phyloP scores from a whole-genome alignment of 2,797 vertebrate species.

The Hoplostethus atlanticus region DNA sequence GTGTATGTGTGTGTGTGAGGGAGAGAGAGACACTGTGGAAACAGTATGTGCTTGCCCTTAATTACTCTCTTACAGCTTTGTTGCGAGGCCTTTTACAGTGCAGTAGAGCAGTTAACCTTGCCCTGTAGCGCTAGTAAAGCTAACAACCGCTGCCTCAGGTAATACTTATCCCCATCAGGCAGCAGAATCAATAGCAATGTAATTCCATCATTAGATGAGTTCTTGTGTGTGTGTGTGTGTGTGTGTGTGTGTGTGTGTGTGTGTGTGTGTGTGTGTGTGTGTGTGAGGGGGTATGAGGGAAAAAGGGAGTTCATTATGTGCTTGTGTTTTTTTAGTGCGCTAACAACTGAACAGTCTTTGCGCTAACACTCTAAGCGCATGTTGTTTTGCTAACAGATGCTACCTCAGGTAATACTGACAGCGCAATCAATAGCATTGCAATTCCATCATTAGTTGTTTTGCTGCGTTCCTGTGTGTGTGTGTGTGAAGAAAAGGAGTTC shows the following conservation, averaged over 20 bases:
- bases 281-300: neutral
- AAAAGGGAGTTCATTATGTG: neutral
- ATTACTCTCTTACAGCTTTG: conserved; percentile 61
- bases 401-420: conserved; percentile 4
- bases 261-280: conserved; percentile 11
- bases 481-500: neutral
- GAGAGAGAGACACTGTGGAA: conserved; percentile 12
- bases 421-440: conserved; percentile 58
- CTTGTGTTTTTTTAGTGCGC: neutral
- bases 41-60: conserved; percentile 52
- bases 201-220: conserved; percentile 27
- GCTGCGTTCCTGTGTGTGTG: conserved; percentile 8
- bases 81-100: conserved; percentile 51
- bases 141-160: conserved; percentile 53
- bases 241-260: conserved; percentile 12
- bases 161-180: conserved; percentile 48
- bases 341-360: no score
- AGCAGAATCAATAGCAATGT: conserved; percentile 61
- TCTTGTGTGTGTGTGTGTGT: conserved; percentile 4
- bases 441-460: conserved; percentile 25
- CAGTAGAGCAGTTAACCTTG: conserved; percentile 62
- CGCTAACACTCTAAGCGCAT: no score
- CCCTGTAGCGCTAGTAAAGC: conserved; percentile 46
- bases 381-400: neutral
- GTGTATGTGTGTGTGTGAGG: neutral